Base-by-base conservation (phyloP, 1,140 invertebrate genomes). In the Mya arenaria region DNA sequence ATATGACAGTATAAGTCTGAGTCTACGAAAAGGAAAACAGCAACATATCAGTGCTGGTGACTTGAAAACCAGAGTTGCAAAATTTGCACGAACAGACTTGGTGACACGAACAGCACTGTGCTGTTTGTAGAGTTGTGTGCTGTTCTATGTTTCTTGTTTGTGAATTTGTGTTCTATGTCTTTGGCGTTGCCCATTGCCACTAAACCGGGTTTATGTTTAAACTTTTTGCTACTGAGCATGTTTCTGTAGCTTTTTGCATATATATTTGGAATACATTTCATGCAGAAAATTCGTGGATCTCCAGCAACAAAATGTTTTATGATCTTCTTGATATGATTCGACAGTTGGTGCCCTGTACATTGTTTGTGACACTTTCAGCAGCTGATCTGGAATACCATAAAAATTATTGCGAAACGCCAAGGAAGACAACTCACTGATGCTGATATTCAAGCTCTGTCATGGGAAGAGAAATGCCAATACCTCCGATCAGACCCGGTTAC, bases 261-360 rank as follows among this genome's bases (percentile, higher is more conserved):
- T n/a, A n/a, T n/a, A n/a, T n/a, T n/a, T n/a, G 65, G 65, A 23
- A 68, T 68, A 41, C 65, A 68, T 23, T 68, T 68, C 36, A 68
- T 68, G 65, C 39, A 37, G 39, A 68, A 68, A 44, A 68, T 68
- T 25, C 65, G 34, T 68, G 32, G 65, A 39, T 68, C 65, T 68
- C 65, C 65, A 68, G 65, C 65, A 68, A 68, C 65, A 68, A 68
- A 60, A 68, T 68, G 32, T 68, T 68, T 30, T 68, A 44, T 68
- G 34, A 68, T 37, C 36, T 37, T 8, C 34, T 68, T 68, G 65
- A 37, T 44, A 68, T 39, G 65, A 68, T 68, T 39, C 4, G 65
- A 41, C 65, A 68, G 34, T 44, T 44, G n/a, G 34, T 32, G 10
- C 34, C 65, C 15, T 68, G 65, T 44, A 60, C 58, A 60, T 30